Conservation (phyloP, 2,888 invertebrate genomes). For the Prosopocoilus inquinatus region DNA sequence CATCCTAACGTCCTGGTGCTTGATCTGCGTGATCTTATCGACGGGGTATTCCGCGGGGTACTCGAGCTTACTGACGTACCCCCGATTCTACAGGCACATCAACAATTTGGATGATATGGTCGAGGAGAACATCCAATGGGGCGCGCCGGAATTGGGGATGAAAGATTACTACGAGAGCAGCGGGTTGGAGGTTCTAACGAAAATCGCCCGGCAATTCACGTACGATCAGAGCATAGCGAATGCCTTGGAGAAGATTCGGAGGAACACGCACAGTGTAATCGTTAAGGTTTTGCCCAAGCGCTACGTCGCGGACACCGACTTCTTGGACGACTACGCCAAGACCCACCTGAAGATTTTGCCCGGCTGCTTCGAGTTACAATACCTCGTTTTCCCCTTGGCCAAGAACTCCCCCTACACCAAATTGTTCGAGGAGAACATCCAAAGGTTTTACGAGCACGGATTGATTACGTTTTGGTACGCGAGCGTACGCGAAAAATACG, state of each 20-base stretch:
- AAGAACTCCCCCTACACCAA: constrained; percentile 27
- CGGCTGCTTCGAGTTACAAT: constrained; percentile 21
- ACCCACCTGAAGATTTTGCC: constrained; percentile 20
- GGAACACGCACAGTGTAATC: constrained; percentile 15
- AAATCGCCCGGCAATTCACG: constrained; percentile 19
- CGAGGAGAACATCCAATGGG: constrained; percentile 24
- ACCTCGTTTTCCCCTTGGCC: constrained; percentile 23
- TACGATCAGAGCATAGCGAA: background rate
- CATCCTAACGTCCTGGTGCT: constrained; percentile 20
- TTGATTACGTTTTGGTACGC: constrained; percentile 26
- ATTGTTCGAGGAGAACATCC: constrained; percentile 23
- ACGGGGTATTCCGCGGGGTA: constrained; percentile 29
- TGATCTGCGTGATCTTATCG: constrained; percentile 22
- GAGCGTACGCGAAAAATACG: background rate
- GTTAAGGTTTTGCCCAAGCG: constrained; percentile 17
- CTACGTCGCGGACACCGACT: constrained; percentile 21
- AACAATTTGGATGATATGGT: constrained; percentile 28
- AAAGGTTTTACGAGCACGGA: constrained; percentile 24
- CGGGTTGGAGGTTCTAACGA: constrained; percentile 10
- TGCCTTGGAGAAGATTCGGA: constrained; percentile 8
- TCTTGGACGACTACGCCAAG: constrained; percentile 22
- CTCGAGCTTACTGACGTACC: constrained; percentile 27
- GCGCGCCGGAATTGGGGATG: constrained; percentile 18
- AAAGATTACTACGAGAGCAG: constrained; percentile 23
- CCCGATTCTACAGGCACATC: constrained; percentile 25